Conservation (phyloP, 1,140 invertebrate species). For the Zaprionus vittiger region DNA sequence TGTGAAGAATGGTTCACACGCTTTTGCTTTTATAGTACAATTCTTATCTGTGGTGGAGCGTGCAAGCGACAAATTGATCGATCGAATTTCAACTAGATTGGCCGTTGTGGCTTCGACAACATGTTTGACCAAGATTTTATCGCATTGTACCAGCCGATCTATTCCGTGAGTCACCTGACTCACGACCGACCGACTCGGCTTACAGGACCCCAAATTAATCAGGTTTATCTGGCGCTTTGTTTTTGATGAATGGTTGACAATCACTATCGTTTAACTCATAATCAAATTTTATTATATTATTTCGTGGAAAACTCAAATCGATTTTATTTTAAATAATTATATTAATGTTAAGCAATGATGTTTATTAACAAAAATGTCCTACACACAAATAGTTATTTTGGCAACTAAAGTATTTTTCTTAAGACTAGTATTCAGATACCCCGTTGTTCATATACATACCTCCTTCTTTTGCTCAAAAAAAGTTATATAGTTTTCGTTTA, state of each 20-base stretch:
- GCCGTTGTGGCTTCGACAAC: neutral
- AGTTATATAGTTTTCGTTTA: too few species aligned
- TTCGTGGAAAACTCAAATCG: neutral
- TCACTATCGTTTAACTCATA: neutral
- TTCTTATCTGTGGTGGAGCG: slow-evolving; percentile 5
- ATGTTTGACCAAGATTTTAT: neutral
- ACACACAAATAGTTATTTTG: too few species aligned
- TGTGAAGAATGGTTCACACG: neutral
- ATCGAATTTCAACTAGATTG: slow-evolving; percentile 20
- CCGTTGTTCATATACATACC: too few species aligned
- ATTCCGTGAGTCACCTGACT: neutral
- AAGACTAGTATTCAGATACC: too few species aligned
- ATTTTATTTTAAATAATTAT: too few species aligned
- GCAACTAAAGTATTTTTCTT: too few species aligned
- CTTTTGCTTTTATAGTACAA: slow-evolving; percentile 32
- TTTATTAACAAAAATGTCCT: too few species aligned
- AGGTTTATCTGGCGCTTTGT: neutral
- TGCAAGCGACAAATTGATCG: neutral
- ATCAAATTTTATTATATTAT: neutral
- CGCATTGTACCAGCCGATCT: neutral
- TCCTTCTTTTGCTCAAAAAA: too few species aligned
- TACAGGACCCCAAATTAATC: slow-evolving; percentile 1
- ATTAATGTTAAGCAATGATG: neutral
- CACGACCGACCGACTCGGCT: neutral
- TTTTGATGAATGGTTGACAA: neutral